Evolutionary conservation across 2,888 invertebrate species (phyloP).

Genomic region (Drosophila imparisetae): DNA sequence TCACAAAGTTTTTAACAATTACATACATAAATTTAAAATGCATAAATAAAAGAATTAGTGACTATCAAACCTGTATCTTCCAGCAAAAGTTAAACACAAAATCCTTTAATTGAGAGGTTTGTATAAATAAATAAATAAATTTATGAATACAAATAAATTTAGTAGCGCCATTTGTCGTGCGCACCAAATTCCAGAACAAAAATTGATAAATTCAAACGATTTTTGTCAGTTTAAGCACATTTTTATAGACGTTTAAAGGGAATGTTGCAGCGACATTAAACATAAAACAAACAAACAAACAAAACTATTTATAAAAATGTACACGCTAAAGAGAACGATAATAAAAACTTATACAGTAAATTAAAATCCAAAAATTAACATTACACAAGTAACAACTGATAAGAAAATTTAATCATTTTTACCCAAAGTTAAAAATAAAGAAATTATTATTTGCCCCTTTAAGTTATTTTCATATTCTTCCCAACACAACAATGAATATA

Average conservation of each 20-base stretch:
- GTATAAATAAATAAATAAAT: conserved; percentile 54
- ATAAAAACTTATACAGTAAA: conserved; percentile 67
- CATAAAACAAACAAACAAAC: conserved; percentile 24
- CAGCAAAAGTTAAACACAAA: conserved; percentile 77
- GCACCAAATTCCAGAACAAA: conserved; percentile 28
- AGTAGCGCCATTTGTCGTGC: conserved; percentile 49
- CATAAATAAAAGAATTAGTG: conserved; percentile 83
- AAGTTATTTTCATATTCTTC: conserved; percentile 7
- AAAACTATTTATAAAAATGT: conserved; percentile 75
- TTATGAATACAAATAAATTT: conserved; percentile 48
- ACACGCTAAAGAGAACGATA: conserved; percentile 75
- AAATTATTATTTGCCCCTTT: conserved; percentile 2
- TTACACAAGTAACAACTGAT: conserved; percentile 10
- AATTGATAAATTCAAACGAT: conserved; percentile 69
- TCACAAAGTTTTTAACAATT: conserved; percentile 56
- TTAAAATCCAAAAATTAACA: conserved; percentile 52
- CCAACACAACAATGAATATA: neutral
- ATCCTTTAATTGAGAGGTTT: conserved; percentile 64
- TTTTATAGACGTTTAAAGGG: conserved; percentile 76
- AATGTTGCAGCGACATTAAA: conserved; percentile 47
- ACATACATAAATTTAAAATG: conserved; percentile 54
- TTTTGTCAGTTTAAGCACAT: conserved; percentile 80
- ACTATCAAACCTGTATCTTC: conserved; percentile 85
- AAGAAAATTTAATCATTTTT: conserved; percentile 29
- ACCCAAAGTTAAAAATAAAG: conserved; percentile 38